Conservation (phyloP, 92 coral and sea anemone species). For the Palythoa caribaeorum region DNA sequence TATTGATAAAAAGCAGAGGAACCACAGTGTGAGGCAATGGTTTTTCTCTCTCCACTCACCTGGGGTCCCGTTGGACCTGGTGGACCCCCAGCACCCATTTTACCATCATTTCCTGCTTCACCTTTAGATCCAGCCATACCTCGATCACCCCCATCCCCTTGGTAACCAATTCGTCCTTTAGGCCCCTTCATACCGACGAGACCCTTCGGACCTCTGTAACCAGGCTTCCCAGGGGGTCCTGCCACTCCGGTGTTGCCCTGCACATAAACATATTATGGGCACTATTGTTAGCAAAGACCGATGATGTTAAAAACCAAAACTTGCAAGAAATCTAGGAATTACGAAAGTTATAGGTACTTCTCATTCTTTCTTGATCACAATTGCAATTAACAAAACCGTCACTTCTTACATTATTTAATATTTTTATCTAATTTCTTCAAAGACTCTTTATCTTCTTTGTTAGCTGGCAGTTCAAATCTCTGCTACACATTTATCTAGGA, state of each 20-base stretch:
- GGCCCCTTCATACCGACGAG: slow-evolving; percentile 7
- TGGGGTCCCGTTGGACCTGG: slow-evolving; percentile 29
- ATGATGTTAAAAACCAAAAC: background rate
- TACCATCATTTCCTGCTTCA: slow-evolving; percentile 30
- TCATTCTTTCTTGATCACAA: too few species aligned
- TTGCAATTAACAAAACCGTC: too few species aligned
- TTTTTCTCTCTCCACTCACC: background rate
- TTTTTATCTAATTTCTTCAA: too few species aligned
- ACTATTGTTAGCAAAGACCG: background rate
- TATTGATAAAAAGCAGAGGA: background rate
- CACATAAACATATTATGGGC: background rate
- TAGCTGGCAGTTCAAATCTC: too few species aligned
- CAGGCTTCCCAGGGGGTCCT: slow-evolving; percentile 44
- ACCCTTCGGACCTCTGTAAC: slow-evolving; percentile 45
- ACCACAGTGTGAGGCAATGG: background rate
- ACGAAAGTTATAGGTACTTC: too few species aligned
- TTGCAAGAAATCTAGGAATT: too few species aligned
- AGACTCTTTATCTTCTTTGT: too few species aligned
- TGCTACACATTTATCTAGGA: too few species aligned
- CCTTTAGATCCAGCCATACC: slow-evolving; percentile 25
- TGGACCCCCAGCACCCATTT: background rate
- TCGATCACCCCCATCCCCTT: slow-evolving; percentile 39
- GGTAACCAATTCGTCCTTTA: slow-evolving; percentile 35
- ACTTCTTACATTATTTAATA: too few species aligned
- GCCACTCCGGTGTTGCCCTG: slow-evolving; percentile 25